Conservation (phyloP, 2,113 vertebrate genomes). For the Balaenoptera acutorostrata region DNA sequence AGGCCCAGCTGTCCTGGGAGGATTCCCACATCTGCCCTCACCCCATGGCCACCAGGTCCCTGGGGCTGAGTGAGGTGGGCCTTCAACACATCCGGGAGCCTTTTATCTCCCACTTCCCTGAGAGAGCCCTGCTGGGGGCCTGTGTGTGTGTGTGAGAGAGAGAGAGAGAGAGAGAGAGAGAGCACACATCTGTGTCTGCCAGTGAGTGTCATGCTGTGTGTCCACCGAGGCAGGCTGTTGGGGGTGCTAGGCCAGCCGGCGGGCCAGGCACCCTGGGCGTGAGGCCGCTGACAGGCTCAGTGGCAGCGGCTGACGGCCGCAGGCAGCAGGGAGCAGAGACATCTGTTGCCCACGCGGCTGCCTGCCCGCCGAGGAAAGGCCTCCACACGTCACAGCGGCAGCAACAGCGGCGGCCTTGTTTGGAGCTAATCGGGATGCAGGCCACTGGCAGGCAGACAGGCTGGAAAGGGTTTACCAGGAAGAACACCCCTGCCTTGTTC, state of each 20-base stretch:
- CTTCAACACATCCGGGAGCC: neutral
- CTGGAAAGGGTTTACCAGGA: neutral
- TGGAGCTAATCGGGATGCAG: slow-evolving; percentile 36
- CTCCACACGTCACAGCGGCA: slow-evolving; percentile 34
- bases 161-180: neutral
- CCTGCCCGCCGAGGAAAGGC: slow-evolving; percentile 37
- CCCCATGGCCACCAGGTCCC: neutral
- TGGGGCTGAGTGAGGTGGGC: slow-evolving; percentile 26
- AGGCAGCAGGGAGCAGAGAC: slow-evolving; percentile 68
- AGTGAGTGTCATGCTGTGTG: neutral
- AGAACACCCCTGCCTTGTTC: neutral
- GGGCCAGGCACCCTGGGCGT: slow-evolving; percentile 64
- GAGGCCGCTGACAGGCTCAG: slow-evolving; percentile 73
- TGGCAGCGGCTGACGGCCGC: slow-evolving; percentile 49
- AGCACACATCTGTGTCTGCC: neutral
- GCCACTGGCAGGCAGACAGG: slow-evolving; percentile 9
- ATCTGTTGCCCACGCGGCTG: slow-evolving; percentile 74
- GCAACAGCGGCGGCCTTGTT: slow-evolving; percentile 47
- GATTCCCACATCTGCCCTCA: slow-evolving; percentile 48
- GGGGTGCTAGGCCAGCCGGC: neutral
- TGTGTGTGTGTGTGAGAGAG: neutral
- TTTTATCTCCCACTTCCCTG: slow-evolving; percentile 38
- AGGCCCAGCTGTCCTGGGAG: slow-evolving; percentile 68
- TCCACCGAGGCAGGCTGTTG: neutral
- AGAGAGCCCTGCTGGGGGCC: neutral